Base-by-base conservation (phyloP, 2,113 vertebrate genomes). In the Stigmatopora argus region DNA sequence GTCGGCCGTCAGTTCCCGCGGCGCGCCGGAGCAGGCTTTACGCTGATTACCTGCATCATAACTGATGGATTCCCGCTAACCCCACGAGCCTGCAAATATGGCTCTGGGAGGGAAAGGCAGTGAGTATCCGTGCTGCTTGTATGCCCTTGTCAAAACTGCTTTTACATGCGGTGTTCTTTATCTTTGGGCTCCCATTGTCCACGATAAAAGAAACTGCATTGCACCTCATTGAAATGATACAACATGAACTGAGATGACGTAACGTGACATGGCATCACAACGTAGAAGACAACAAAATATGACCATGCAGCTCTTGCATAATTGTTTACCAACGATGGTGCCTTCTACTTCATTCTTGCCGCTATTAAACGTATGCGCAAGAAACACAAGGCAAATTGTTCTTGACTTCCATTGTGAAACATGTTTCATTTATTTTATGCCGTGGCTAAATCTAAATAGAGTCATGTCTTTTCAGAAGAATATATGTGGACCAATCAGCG, bases 21-120 rank as follows among this genome's bases (percentile, higher is more conserved):
- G 72, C 72, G 81, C 77, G 78, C 62, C 44, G 77, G 73, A 80
- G 78, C 79, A 75, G 78, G 78, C 83, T 83, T 80, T 83, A 78
- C 85, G 81, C 84, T 84, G 81, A 87, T 86, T 84, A 85, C 81
- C 84, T 83, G 79, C 75, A 82, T 86, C 69, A 74, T 74, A 71
- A 81, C 75, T 77, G 84, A 86, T 85, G 81, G 74, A 80, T 83
- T 86, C 71, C 57, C 64, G 38, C 67, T 55, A 68, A 85, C 84
- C 85, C 78, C 72, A 72, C 71, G 65, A 66, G 66, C 75, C 69
- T 65, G 73, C 26, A 75, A 35, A 41, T 78, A 67, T 49, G 77
- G 78, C 82, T 77, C 70, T 71, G 13, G 53, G 26, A n/a, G 3
- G 21, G 51, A 59, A 62, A 71, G 74, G 71, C 60, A 65, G 74